phyloP scores from a whole-genome alignment of 2,888 invertebrate genomes.

The Tiliacea aurago region DNA sequence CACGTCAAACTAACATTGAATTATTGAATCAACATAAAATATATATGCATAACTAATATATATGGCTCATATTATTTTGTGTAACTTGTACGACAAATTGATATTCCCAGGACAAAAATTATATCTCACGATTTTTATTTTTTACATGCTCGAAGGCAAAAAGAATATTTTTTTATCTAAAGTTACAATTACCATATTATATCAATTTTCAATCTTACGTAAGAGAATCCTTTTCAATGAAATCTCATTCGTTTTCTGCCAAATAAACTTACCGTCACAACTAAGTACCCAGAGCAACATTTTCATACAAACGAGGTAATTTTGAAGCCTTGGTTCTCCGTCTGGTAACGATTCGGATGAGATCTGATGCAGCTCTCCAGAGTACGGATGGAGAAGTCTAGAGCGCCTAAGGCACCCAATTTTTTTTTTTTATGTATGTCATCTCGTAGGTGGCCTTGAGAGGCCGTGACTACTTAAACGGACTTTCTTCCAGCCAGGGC shows the following conservation, averaged over 20 bases:
- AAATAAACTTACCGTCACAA: too few relatives aligned
- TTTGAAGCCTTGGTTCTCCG: too few relatives aligned
- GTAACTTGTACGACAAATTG: conserved; percentile 6
- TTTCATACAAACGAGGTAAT: too few relatives aligned
- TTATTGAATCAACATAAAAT: conserved; percentile 4
- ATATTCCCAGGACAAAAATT: background rate
- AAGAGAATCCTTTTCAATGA: conserved; percentile 8
- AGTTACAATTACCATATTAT: conserved; percentile 32
- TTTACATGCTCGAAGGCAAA: background rate
- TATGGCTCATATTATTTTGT: background rate
- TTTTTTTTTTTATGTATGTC: too few relatives aligned
- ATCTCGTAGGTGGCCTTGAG: too few relatives aligned
- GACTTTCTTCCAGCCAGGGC: too few relatives aligned
- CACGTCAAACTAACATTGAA: background rate
- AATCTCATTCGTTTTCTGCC: conserved; percentile 26
- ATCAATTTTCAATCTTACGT: conserved; percentile 19
- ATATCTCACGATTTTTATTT: background rate
- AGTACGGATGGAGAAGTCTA: too few relatives aligned
- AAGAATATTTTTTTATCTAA: conserved; percentile 4
- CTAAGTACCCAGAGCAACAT: too few relatives aligned
- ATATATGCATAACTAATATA: background rate
- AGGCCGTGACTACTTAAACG: too few relatives aligned
- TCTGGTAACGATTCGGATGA: too few relatives aligned
- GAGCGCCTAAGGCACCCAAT: too few relatives aligned
- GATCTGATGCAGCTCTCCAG: too few relatives aligned